Conservation (phyloP, 2,113 vertebrate genomes). For the Tyto alba region DNA sequence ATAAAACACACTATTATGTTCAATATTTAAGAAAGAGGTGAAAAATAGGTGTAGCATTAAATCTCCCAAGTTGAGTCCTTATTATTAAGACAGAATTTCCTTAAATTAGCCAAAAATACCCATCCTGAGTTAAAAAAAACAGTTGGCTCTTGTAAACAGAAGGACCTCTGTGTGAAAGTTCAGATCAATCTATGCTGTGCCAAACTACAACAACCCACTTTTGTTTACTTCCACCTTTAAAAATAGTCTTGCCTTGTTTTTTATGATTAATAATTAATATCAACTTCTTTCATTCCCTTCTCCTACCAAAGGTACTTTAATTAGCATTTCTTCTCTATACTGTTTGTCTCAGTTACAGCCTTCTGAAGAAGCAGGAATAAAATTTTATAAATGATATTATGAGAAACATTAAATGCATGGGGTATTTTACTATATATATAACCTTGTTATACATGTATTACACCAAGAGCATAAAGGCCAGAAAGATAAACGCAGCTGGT, state of each 20-base stretch:
- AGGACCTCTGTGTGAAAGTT: not conserved
- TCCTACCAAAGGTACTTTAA: not conserved
- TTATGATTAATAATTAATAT: constrained; percentile 12
- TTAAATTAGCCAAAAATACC: not conserved
- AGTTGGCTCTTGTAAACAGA: not conserved
- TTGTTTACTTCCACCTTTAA: not conserved
- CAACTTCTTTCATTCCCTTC: not conserved
- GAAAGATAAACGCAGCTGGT: not conserved
- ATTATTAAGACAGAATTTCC: not conserved
- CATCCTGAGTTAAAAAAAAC: not conserved
- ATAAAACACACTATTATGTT: not conserved
- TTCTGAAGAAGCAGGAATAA: not conserved
- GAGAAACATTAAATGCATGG: not conserved
- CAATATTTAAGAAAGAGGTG: not conserved
- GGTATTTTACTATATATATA: not conserved
- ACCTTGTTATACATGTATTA: not conserved
- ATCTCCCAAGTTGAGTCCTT: not conserved
- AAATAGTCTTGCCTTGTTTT: not conserved
- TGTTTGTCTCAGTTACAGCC: not conserved
- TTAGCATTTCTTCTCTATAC: constrained; percentile 21
- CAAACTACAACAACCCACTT: not conserved
- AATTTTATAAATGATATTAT: not conserved
- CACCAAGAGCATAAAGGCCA: not conserved
- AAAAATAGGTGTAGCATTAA: not conserved
- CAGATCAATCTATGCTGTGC: not conserved